Conservation (phyloP, 53 echinoderm and acorn worm genomes). For the Stichopus horrens region DNA sequence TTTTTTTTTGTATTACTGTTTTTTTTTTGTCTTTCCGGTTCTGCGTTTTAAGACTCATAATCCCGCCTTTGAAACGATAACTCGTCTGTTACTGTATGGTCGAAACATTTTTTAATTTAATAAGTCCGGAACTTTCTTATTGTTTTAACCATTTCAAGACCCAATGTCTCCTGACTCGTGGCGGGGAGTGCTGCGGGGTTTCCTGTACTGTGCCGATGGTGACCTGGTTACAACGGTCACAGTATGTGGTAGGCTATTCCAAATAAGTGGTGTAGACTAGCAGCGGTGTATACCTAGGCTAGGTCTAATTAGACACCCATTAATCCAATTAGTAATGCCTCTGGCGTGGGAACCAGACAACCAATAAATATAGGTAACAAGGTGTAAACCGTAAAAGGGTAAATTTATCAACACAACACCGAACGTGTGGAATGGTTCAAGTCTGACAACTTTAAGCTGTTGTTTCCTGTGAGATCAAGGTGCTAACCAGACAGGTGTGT, state of each 20-base stretch:
- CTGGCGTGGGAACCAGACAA: constrained; percentile 42
- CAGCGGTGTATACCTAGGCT: constrained; percentile 1
- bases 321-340: constrained; percentile 31
- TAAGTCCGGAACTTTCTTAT: constrained; percentile 45
- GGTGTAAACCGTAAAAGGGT: neutral
- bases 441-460: neutral
- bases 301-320: constrained; percentile 13
- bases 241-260: neutral
- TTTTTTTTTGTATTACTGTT: neutral
- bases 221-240: constrained; percentile 34
- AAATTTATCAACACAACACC: neutral
- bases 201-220: too few species aligned
- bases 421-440: neutral
- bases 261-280: neutral
- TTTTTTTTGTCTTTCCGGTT: neutral
- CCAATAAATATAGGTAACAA: neutral
- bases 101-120: constrained; percentile 44
- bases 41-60: neutral
- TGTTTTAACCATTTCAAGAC: constrained; percentile 48
- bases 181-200: constrained; percentile 8
- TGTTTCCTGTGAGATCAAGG: neutral
- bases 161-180: constrained; percentile 7
- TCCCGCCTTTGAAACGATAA: neutral
- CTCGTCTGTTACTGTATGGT: neutral
- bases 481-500: neutral